Conservation (phyloP, 2,797 vertebrate genomes). For the Gallinago stenura region DNA sequence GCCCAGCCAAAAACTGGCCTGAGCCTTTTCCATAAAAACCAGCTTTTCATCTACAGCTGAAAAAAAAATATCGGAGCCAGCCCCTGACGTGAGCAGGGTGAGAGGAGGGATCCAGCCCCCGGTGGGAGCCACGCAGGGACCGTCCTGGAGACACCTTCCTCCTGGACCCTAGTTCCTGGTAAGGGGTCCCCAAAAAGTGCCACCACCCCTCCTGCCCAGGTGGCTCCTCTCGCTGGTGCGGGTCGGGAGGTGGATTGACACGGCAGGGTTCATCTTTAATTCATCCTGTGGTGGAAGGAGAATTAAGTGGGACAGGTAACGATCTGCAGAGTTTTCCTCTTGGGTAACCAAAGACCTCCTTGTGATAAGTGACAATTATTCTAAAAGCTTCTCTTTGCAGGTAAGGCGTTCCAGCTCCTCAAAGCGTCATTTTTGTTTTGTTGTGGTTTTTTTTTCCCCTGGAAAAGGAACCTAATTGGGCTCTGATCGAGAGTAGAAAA, state of each 20-base stretch:
- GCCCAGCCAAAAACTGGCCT: neutral
- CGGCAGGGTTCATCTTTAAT: neutral
- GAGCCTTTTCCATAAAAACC: neutral
- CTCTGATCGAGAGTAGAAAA: neutral
- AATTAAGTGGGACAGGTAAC: neutral
- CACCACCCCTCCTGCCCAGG: neutral
- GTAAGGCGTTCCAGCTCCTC: neutral
- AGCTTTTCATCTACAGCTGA: neutral
- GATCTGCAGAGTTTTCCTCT: neutral
- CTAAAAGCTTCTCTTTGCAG: neutral
- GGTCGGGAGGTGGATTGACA: neutral
- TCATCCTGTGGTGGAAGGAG: neutral
- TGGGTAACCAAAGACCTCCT: neutral
- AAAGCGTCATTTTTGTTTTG: neutral
- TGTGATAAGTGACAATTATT: neutral
- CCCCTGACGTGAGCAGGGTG: neutral
- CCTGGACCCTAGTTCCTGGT: neutral
- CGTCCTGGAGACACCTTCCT: accelerated
- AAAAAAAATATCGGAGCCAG: accelerated
- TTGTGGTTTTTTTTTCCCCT: neutral
- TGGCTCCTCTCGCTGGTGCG: neutral
- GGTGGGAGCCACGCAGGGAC: accelerated
- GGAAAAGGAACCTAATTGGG: neutral
- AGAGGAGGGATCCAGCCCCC: accelerated
- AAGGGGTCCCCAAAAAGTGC: neutral